Base-by-base conservation (phyloP, 2,113 vertebrate species). In the Hyperoodon ampullatus region DNA sequence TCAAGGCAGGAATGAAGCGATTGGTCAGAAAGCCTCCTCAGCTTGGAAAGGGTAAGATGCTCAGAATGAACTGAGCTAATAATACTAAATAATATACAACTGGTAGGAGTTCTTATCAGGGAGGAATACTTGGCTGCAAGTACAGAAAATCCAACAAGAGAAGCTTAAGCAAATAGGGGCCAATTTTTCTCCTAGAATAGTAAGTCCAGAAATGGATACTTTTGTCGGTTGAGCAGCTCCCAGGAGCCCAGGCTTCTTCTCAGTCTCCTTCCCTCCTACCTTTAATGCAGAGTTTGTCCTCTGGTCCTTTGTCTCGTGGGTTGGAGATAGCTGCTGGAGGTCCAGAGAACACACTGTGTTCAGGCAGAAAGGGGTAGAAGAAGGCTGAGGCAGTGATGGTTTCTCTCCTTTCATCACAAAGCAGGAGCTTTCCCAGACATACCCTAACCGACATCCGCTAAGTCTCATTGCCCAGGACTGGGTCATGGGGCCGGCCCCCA, bases 361-460 rank as follows among this genome's bases (percentile, higher is more conserved):
- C 42, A 26, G 15, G 61, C 6, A n/a, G 42, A 50, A 53, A 33
- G 53, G 10, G 33, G 13, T 1, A 9, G 33, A 61, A 42, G 15
- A 9, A 35, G 9, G 21, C 11, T 30, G 26, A 42, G 39, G 47
- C 8, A 14, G 44, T 2, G 2, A 39, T 0, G 3, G 11, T 44
- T 33, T 81, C 63, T 84, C 63, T 81, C n/a, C 70, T 86, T n/a
- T 66, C 19, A 47, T 58, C 50, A 80, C 77, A 72, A 55, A 92
- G 30, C 44, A 55, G 88, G 70, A 33, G 23, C 47, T 60, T 66
- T 50, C 39, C 78, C 18, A 42, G 50, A 39, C 4, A 16, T 3
- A n/a, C 3, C 23, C 19, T 4, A 5, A 42, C 50, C 23, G 21
- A 50, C 61, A 39, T 80, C 77, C 42, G 33, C 42, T 53, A 3